phyloP scores from a whole-genome alignment of 2,113 vertebrate species.

The Argyrosomus japonicus region DNA sequence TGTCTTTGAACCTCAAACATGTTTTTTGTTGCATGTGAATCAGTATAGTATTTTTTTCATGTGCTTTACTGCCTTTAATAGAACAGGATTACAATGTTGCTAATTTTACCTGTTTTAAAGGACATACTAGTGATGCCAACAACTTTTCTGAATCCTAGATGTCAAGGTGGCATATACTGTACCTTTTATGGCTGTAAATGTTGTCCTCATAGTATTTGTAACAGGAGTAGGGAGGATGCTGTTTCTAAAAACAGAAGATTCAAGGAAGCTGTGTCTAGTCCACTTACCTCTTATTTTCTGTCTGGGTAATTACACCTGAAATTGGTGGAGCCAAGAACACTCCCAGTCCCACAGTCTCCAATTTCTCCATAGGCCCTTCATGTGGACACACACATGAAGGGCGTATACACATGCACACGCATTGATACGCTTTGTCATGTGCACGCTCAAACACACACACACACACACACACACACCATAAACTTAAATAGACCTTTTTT shows the following conservation, averaged over 20 bases:
- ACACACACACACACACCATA: constrained; percentile 6
- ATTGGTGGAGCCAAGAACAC: constrained; percentile 72
- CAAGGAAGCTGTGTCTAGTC: constrained; percentile 59
- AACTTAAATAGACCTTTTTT: constrained; percentile 40
- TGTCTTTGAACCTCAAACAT: too few species aligned
- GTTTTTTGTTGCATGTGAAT: too few species aligned
- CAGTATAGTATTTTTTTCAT: too few species aligned
- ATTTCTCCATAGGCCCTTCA: constrained; percentile 51
- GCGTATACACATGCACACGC: constrained; percentile 7
- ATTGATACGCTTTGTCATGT: constrained; percentile 8
- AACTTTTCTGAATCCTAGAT: constrained; percentile 1
- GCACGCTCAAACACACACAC: not conserved
- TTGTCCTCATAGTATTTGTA: constrained; percentile 25
- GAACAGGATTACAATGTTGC: not conserved
- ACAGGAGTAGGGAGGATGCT: constrained; percentile 14
- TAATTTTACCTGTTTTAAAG: not conserved
- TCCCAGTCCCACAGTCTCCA: constrained; percentile 51
- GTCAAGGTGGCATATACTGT: not conserved
- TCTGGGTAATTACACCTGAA: constrained; percentile 81
- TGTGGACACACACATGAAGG: constrained; percentile 16
- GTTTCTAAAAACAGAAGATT: constrained; percentile 37
- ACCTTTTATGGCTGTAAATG: constrained; percentile 19
- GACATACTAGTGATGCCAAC: not conserved
- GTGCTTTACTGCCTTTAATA: too few species aligned
- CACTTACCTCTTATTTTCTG: constrained; percentile 71